These are phyloP conservation scores for Exephanes ischioxanthus DNA, from an alignment of 2,888 invertebrate genomes.

Conservation along the genomic window DNA sequence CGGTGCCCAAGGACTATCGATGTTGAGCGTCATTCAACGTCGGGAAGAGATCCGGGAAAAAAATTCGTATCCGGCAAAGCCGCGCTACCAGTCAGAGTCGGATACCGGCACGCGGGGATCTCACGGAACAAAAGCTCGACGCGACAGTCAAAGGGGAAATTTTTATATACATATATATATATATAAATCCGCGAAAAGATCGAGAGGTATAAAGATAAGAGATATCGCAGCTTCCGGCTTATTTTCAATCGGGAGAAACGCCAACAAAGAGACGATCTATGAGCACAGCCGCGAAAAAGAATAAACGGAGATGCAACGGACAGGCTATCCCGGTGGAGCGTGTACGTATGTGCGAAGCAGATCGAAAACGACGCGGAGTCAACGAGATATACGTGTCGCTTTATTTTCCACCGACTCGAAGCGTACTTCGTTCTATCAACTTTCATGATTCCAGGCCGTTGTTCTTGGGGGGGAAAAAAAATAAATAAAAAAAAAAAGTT, in stretches of 20 bases:
- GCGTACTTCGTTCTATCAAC: conserved; percentile 1
- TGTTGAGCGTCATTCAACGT: conserved; percentile 22
- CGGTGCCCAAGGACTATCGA: not conserved
- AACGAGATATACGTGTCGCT: not conserved
- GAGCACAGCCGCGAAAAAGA: not conserved
- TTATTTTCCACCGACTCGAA: not conserved
- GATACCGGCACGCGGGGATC: not conserved
- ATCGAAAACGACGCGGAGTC: conserved; percentile 2
- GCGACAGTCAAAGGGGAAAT: conserved; percentile 40
- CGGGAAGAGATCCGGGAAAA: conserved; percentile 13
- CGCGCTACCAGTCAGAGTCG: not conserved
- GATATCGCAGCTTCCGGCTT: conserved; percentile 30
- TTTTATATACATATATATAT: not conserved
- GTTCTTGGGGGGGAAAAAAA: not conserved
- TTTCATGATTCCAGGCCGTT: not conserved
- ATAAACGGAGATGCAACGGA: conserved; percentile 6
- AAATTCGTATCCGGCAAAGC: conserved; percentile 32
- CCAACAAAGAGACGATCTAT: conserved; percentile 7
- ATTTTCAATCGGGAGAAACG: conserved; percentile 25
- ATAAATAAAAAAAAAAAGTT: not conserved
- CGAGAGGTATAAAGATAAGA: conserved; percentile 21
- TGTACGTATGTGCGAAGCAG: not conserved
- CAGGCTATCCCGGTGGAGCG: not conserved
- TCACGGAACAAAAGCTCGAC: conserved; percentile 17
- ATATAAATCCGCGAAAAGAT: conserved; percentile 1